A percentile compares a stretch with the other conserved stretches of the same genome.
Conservation (phyloP, 92 coral and sea anemone genomes). For the Phymanthus crucifer region DNA sequence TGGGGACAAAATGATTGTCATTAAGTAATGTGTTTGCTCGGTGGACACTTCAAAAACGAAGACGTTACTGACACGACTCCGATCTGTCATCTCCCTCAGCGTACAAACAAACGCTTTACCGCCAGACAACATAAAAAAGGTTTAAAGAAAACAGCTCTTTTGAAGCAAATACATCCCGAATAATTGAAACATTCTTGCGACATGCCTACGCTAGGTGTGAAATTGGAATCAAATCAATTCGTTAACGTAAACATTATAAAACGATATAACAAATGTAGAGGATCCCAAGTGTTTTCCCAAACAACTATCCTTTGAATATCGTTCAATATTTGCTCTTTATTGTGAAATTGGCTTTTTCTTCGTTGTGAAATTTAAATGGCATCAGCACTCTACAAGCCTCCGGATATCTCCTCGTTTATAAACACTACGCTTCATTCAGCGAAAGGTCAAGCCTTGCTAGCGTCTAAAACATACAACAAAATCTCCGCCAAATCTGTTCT, state of each 20-base stretch:
- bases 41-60: neutral
- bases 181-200: neutral
- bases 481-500: constrained; percentile 4
- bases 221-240: neutral
- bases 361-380: neutral
- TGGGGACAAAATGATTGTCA: too few species aligned
- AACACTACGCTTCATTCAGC: neutral
- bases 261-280: neutral
- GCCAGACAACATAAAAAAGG: constrained; percentile 3
- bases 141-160: neutral
- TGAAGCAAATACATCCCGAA: neutral
- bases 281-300: neutral
- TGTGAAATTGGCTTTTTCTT: neutral
- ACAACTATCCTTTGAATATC: neutral
- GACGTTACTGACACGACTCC: neutral
- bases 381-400: neutral
- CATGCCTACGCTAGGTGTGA: neutral
- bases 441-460: neutral
- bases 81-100: neutral
- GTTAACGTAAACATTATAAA: neutral
- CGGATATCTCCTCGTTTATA: neutral
- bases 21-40: neutral
- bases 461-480: neutral
- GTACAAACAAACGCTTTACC: neutral
- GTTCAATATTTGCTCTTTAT: neutral